Conservation (phyloP, 2,797 vertebrate genomes). For the Ctenopoma kingsleyae region DNA sequence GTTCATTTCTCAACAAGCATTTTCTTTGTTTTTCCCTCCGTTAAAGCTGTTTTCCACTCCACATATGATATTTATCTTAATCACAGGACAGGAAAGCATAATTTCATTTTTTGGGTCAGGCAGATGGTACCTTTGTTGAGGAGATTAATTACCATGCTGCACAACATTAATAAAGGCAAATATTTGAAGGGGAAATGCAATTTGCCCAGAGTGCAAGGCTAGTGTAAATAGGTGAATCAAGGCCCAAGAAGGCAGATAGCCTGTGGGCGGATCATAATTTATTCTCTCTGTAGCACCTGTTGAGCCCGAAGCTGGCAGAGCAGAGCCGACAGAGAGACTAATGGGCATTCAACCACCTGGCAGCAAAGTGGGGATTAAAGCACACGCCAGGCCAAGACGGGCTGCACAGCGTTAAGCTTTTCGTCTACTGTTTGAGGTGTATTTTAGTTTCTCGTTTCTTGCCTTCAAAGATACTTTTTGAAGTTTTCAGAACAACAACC, state of each 20-base stretch:
- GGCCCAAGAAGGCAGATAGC: constrained; percentile 66
- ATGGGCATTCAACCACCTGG: constrained; percentile 73
- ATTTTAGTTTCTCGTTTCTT: not conserved
- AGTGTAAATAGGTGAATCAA: constrained; percentile 76
- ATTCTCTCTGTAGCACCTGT: constrained; percentile 69
- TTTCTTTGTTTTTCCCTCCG: constrained; percentile 50
- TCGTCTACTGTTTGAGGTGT: not conserved
- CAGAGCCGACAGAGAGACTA: constrained; percentile 67
- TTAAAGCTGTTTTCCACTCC: constrained; percentile 53
- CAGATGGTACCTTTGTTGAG: constrained; percentile 85
- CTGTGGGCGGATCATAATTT: constrained; percentile 75
- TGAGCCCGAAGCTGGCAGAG: constrained; percentile 68
- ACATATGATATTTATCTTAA: constrained; percentile 77
- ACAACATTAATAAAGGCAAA: constrained; percentile 85
- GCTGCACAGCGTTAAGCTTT: not conserved
- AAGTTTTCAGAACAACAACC: constrained; percentile 13
- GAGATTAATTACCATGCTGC: constrained; percentile 82
- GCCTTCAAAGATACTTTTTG: constrained; percentile 12
- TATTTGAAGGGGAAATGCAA: constrained; percentile 82
- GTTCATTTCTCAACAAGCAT: constrained; percentile 59
- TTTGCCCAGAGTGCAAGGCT: constrained; percentile 68
- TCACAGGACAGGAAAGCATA: constrained; percentile 74
- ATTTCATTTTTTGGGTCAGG: constrained; percentile 81
- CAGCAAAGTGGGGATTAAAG: constrained; percentile 45
- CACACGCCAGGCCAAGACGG: constrained; percentile 34